Conservation (phyloP, 2,888 invertebrate genomes). For the Erynnis tages region DNA sequence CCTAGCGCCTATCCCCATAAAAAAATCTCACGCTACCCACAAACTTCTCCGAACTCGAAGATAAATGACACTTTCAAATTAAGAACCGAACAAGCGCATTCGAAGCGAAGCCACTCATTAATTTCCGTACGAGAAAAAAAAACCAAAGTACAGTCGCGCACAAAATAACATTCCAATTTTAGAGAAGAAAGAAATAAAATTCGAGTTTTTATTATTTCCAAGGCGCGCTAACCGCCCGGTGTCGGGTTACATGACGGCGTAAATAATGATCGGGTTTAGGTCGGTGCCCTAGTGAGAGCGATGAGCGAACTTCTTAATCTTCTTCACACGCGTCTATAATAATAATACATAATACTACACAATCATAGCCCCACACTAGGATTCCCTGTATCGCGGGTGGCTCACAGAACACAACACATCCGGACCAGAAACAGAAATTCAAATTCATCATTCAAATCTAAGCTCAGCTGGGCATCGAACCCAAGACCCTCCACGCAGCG, state of each 20-base stretch:
- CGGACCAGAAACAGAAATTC: too few species aligned
- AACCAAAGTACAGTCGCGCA: constrained; percentile 23
- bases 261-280: constrained; percentile 34
- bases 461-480: too few species aligned
- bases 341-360: too few species aligned
- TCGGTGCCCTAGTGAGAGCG: neutral
- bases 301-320: too few species aligned
- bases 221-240: constrained; percentile 29
- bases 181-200: constrained; percentile 28
- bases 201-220: constrained; percentile 26
- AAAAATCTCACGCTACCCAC: neutral
- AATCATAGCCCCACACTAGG: too few species aligned
- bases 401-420: too few species aligned
- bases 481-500: too few species aligned
- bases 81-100: constrained; percentile 22
- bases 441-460: too few species aligned
- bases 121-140: constrained; percentile 20
- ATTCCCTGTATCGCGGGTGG: too few species aligned
- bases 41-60: neutral
- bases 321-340: too few species aligned
- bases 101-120: constrained; percentile 20
- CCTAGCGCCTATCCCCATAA: too few species aligned
- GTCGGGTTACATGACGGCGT: constrained; percentile 35
- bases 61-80: constrained; percentile 26
- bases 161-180: constrained; percentile 29